Conservation (phyloP, 2,888 invertebrate species). For the Thereva unica region DNA sequence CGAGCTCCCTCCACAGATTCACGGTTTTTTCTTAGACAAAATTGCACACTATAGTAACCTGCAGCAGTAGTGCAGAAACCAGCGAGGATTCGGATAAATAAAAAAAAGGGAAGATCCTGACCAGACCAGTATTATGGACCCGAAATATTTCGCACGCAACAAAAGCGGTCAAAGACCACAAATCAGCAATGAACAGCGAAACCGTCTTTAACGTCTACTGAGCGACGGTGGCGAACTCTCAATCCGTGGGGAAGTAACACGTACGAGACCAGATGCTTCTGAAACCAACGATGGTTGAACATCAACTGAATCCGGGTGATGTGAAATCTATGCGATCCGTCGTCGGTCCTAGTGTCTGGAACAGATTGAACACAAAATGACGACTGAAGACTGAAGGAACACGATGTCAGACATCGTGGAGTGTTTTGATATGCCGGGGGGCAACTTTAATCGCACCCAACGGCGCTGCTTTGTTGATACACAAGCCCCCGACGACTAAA, state of each 20-base stretch:
- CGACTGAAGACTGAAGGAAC: slow-evolving; percentile 24
- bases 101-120: no score
- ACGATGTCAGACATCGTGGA: neutral
- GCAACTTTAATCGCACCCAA: slow-evolving; percentile 19
- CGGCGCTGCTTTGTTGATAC: slow-evolving; percentile 21
- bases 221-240: neutral
- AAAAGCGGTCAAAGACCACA: no score
- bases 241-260: neutral
- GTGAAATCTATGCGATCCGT: neutral
- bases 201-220: no score
- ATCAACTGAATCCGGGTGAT: slow-evolving; percentile 13
- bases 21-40: no score
- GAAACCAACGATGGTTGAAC: slow-evolving; percentile 11
- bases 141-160: no score
- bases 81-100: no score
- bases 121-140: no score
- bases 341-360: neutral
- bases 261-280: slow-evolving; percentile 5
- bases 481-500: slow-evolving; percentile 10
- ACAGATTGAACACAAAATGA: neutral
- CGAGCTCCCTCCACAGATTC: no score
- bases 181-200: no score
- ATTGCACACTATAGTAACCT: no score
- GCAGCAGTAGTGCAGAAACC: no score
- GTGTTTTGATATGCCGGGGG: slow-evolving; percentile 12